These are phyloP conservation scores for Natator depressus DNA, from an alignment of 2,113 vertebrate species.

Conservation along the genomic window DNA sequence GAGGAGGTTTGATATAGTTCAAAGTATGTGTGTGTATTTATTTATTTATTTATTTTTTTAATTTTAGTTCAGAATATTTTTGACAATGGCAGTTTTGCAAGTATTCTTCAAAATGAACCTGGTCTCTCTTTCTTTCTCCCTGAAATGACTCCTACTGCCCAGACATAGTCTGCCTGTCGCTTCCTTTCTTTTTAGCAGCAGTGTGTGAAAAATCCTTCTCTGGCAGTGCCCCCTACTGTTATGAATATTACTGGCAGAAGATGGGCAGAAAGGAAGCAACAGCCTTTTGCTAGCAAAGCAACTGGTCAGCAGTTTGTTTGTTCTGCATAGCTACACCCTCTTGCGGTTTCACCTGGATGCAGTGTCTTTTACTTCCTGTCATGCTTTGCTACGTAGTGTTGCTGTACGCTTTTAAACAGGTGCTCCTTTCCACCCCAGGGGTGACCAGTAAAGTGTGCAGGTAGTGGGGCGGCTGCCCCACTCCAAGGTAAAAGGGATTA, in stretches of 20 bases:
- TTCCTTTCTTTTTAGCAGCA: background rate
- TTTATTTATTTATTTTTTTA: background rate
- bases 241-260: background rate
- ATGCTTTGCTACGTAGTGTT: background rate
- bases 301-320: background rate
- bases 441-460: background rate
- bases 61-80: background rate
- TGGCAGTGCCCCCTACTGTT: background rate
- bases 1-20: background rate
- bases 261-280: background rate
- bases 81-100: background rate
- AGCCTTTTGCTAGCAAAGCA: background rate
- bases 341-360: background rate
- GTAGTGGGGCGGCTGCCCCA: too few species aligned
- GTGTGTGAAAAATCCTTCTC: background rate
- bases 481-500: too few species aligned
- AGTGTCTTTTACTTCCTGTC: background rate
- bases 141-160: background rate
- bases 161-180: background rate
- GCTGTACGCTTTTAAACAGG: background rate
- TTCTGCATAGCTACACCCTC: background rate
- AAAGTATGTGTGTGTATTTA: background rate
- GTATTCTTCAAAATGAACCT: background rate
- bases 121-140: background rate
- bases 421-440: background rate